phyloP scores from a whole-genome alignment of 2,113 vertebrate genomes.

The Irena cyanogastra region DNA sequence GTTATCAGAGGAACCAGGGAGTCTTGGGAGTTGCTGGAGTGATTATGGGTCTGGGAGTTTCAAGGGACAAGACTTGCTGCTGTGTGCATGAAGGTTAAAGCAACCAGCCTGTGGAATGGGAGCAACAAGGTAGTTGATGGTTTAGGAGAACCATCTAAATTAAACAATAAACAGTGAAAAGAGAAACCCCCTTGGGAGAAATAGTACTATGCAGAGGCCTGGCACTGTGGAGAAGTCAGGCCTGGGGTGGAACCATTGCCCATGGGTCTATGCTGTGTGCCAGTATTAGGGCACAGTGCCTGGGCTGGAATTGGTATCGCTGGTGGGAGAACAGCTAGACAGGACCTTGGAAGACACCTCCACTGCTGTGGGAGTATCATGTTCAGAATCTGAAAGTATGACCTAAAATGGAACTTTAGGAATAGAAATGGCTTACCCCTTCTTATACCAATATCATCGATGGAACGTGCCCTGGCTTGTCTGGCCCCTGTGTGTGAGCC shows the following conservation, averaged over 20 bases:
- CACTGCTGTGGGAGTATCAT: rapidly evolving
- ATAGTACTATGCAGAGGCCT: not conserved
- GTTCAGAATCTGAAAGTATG: not conserved
- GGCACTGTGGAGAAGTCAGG: not conserved
- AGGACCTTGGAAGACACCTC: not conserved
- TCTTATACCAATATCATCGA: no score
- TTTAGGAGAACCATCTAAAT: not conserved
- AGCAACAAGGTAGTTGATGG: not conserved
- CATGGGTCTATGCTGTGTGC: not conserved
- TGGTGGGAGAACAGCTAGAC: not conserved
- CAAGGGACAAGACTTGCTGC: not conserved
- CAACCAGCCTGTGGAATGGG: not conserved
- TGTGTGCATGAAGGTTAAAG: rapidly evolving
- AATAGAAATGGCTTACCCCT: not conserved
- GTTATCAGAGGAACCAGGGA: not conserved
- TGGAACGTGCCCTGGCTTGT: no score
- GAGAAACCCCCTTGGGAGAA: rapidly evolving
- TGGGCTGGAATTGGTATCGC: not conserved
- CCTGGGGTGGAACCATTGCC: not conserved
- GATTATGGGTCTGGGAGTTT: not conserved
- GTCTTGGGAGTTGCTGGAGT: not conserved
- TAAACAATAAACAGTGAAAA: not conserved
- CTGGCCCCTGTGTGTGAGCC: no score
- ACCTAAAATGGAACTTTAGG: not conserved
- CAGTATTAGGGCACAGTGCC: rapidly evolving